Percentiles rank a stretch among this genome's conserved stretches.
These are phyloP conservation scores for Pituophis catenifer DNA, from an alignment of 2,113 vertebrate species.

Conservation along the genomic window DNA sequence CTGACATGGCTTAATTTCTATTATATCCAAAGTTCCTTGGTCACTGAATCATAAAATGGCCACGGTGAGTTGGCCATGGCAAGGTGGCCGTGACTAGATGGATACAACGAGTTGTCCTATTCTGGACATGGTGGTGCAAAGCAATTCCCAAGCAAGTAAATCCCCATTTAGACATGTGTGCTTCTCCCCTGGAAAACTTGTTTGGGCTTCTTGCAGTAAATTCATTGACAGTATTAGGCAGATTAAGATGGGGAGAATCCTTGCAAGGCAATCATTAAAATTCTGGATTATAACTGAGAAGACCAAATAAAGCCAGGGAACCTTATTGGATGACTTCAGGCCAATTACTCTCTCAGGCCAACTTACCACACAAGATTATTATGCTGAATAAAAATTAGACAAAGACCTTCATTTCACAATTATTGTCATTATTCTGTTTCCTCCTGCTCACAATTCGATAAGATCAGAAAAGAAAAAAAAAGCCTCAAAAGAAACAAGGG, in stretches of 20 bases:
- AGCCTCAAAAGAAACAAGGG: background rate
- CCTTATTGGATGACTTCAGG: background rate
- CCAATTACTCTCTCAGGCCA: background rate
- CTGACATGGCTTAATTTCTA: background rate
- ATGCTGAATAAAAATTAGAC: background rate
- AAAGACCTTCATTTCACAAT: background rate
- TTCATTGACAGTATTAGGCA: background rate
- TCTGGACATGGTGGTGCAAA: background rate
- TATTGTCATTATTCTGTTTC: background rate
- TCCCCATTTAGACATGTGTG: background rate
- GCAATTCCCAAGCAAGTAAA: background rate
- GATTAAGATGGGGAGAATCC: background rate
- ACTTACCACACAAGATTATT: background rate
- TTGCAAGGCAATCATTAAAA: background rate
- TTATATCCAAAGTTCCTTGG: background rate
- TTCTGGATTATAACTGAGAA: background rate
- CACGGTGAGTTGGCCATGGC: background rate
- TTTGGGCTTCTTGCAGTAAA: background rate
- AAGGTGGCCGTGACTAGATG: background rate
- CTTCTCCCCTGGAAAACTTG: background rate
- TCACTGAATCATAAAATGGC: background rate
- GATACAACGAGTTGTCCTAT: background rate
- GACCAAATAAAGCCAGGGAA: background rate
- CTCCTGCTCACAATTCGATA: background rate
- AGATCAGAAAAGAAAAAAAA: background rate